These are phyloP conservation scores for Dicycla oo DNA, from an alignment of 2,888 invertebrate species.

Conservation along the genomic window DNA sequence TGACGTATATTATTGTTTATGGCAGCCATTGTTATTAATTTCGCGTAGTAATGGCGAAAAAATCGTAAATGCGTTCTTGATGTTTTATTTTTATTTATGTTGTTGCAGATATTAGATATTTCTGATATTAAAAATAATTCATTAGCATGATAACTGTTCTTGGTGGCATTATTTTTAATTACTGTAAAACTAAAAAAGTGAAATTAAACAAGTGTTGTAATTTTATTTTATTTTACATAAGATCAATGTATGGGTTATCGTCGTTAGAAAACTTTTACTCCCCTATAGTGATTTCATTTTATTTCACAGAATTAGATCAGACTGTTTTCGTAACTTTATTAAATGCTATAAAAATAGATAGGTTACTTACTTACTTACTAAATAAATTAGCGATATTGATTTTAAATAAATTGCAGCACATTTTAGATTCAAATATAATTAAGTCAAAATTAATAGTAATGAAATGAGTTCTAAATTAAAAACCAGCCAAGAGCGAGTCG, in stretches of 20 bases:
- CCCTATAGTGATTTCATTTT: not conserved
- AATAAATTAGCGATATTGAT: not conserved
- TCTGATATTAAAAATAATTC: slow-evolving; percentile 3
- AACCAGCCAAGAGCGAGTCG: too few relatives aligned
- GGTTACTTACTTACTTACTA: not conserved
- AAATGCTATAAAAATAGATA: not conserved
- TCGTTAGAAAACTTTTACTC: not conserved
- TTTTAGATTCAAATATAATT: slow-evolving; percentile 26
- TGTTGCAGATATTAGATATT: slow-evolving; percentile 16
- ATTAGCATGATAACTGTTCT: not conserved
- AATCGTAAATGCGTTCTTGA: slow-evolving; percentile 4
- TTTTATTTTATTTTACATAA: not conserved
- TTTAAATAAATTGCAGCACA: not conserved
- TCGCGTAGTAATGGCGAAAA: slow-evolving; percentile 46
- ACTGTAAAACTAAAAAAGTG: not conserved
- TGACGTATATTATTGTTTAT: slow-evolving; percentile 67
- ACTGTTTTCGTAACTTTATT: not conserved
- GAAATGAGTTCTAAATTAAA: too few relatives aligned
- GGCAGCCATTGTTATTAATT: slow-evolving; percentile 59
- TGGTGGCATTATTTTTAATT: not conserved
- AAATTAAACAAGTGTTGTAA: slow-evolving; percentile 2
- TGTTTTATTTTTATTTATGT: slow-evolving; percentile 10
- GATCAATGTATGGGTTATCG: too few relatives aligned
- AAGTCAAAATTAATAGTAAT: slow-evolving; percentile 21
- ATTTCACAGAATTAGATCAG: not conserved